These are phyloP conservation scores for Chironomus tentans DNA, from an alignment of 2,888 invertebrate species.

Conservation along the genomic window DNA sequence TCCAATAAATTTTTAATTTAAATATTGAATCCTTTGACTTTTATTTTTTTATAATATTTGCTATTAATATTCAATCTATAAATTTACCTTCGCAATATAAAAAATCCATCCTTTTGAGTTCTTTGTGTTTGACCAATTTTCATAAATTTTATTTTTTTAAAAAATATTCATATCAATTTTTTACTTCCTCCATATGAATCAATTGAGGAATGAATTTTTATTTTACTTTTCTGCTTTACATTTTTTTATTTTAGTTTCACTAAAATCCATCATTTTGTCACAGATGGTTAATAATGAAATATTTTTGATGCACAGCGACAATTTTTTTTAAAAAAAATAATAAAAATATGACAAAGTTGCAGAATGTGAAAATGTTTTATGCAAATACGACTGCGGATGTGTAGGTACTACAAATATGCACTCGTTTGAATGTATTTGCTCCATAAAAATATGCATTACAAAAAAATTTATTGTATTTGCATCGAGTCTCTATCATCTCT, in stretches of 20 bases:
- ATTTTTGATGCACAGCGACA: not conserved
- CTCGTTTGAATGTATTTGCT: no score
- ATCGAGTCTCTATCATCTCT: no score
- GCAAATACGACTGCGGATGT: no score
- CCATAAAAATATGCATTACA: no score
- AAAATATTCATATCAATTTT: no score
- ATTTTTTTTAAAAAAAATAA: no score
- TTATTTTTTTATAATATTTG: not conserved
- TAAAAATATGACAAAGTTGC: no score
- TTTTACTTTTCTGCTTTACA: not conserved
- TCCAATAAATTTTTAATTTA: not conserved
- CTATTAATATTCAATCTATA: not conserved
- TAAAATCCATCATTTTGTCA: conserved; percentile 20
- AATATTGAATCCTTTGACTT: not conserved
- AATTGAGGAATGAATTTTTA: not conserved
- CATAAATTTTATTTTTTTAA: no score
- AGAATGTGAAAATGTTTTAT: no score
- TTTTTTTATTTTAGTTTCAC: not conserved
- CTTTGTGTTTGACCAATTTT: no score
- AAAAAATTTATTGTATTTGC: no score
- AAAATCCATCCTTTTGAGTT: not conserved
- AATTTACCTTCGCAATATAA: not conserved
- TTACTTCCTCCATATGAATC: not conserved
- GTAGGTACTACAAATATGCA: no score
- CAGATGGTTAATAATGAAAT: conserved; percentile 25